Conservation (phyloP, 2,797 vertebrate genomes). For the Sebastes reedi region DNA sequence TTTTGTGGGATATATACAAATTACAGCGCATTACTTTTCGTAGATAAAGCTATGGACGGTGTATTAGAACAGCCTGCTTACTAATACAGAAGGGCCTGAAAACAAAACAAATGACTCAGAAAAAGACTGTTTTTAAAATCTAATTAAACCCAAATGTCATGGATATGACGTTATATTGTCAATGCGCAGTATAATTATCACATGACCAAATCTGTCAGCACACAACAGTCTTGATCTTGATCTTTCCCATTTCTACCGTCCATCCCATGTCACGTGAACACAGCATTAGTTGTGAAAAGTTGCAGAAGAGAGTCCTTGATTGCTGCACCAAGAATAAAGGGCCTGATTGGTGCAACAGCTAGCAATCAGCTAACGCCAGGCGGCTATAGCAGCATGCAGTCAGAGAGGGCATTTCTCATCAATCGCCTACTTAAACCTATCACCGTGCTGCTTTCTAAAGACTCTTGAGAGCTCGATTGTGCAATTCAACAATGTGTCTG, state of each 20-base stretch:
- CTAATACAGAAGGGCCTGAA: too few relatives aligned
- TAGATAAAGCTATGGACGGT: too few relatives aligned
- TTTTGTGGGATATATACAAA: too few relatives aligned
- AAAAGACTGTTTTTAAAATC: too few relatives aligned
- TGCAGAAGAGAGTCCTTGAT: not conserved
- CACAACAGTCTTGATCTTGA: too few relatives aligned
- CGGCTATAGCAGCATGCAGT: not conserved
- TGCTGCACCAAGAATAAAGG: not conserved
- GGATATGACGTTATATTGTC: not conserved
- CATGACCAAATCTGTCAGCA: too few relatives aligned
- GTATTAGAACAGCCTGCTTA: too few relatives aligned
- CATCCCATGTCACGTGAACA: not conserved
- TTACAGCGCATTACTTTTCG: too few relatives aligned
- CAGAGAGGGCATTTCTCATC: constrained; percentile 11
- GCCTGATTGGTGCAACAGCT: not conserved
- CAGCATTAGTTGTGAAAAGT: not conserved
- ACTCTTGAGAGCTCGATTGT: constrained; percentile 20
- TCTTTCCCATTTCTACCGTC: not conserved
- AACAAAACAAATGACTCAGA: too few relatives aligned
- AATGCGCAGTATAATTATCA: too few relatives aligned
- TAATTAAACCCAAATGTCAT: not conserved
- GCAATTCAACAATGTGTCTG: constrained; percentile 25
- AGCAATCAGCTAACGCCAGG: not conserved
- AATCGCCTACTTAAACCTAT: constrained; percentile 37
- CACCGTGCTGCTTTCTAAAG: constrained; percentile 20